A percentile compares a stretch with the other conserved stretches of the same genome.
Conservation (phyloP, 1,140 invertebrate genomes). For the Mizuhopecten yessoensis region DNA sequence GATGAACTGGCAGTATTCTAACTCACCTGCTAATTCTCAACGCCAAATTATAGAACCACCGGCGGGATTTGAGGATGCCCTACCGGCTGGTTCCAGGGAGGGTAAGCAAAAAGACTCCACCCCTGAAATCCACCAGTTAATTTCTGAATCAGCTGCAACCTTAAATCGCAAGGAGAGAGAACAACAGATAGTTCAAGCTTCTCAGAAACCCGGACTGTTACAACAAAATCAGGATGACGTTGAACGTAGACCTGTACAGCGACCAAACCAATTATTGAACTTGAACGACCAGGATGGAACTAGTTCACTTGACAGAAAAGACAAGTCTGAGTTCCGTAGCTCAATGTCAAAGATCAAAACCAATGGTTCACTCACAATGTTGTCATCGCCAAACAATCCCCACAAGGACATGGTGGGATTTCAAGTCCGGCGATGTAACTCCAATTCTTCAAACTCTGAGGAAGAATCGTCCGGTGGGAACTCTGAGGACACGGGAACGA, state of each 20-base stretch:
- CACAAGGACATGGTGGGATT: slow-evolving; percentile 77
- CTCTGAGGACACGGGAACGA: slow-evolving; percentile 85
- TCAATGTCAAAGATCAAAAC: slow-evolving; percentile 83
- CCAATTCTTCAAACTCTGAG: slow-evolving; percentile 93
- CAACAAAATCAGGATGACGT: slow-evolving; percentile 36
- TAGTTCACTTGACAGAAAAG: slow-evolving; percentile 70
- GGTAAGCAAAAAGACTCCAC: neutral
- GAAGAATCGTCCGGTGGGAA: slow-evolving; percentile 89
- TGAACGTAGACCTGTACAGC: slow-evolving; percentile 46
- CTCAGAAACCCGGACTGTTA: slow-evolving; percentile 23
- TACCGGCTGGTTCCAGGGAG: neutral
- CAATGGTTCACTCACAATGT: slow-evolving; percentile 79
- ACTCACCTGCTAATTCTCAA: neutral
- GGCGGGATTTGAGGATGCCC: neutral
- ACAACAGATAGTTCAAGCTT: neutral
- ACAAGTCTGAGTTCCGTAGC: slow-evolving; percentile 80
- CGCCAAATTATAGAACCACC: neutral
- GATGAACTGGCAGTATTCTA: neutral
- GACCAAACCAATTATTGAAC: slow-evolving; percentile 63
- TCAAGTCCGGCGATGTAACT: slow-evolving; percentile 74
- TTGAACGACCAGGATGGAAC: slow-evolving; percentile 65
- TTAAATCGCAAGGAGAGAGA: slow-evolving; percentile 17
- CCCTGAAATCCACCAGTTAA: neutral
- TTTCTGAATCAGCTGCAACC: slow-evolving; percentile 17
- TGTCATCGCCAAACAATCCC: slow-evolving; percentile 76